Base-by-base conservation (phyloP, 2,113 vertebrate species). In the Maccullochella peelii region DNA sequence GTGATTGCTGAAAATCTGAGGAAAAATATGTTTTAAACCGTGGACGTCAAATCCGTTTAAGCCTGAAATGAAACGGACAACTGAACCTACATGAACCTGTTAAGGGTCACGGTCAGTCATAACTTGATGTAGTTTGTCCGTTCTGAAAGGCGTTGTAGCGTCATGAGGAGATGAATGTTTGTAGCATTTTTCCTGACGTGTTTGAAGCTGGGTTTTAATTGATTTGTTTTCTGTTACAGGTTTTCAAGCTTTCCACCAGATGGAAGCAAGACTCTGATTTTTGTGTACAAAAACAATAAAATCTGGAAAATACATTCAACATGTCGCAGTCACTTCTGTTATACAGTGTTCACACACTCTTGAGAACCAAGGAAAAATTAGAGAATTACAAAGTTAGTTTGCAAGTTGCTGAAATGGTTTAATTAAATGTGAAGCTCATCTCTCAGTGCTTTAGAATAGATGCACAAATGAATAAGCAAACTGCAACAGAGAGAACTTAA, bases 271-370 rank as follows among this genome's bases (percentile, higher is more conserved):
- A 86, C 36, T 80, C 23, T 75, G 85, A 44, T 80, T 91, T 95
- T 95, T 96, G 92, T 96, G 94, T 96, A 95, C 88, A 95, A 95
- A 95, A 95, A 90, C 77, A 95, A 95, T 92, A 93, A 94, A 95
- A 92, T 86, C 58, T 89, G 79, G 78, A 93, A 94, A 93, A 89
- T 79, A 79, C 66, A 73, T 11, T 9, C 12, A 1, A 1, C 4
- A 0, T 59, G 4, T 74, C 54, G 40, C 57, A 8, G n/a, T 87
- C 33, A 47, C 0, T 83, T 59, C 6, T 66, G 18, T 78, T 61
- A 30, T 12, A 36, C 16, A 23, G 3, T 63, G 21, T 75, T 54
- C 2, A 18, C 18, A 7, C 6, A 23, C n/a, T 27, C 16, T 40
- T 57, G 1, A 42, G 44, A 49, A 49, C 15, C 47, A 15, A 49